A percentile compares a stretch with the other conserved stretches of the same genome.
Conservation (phyloP, 2,113 vertebrate genomes). For the Heloderma charlesbogerti region DNA sequence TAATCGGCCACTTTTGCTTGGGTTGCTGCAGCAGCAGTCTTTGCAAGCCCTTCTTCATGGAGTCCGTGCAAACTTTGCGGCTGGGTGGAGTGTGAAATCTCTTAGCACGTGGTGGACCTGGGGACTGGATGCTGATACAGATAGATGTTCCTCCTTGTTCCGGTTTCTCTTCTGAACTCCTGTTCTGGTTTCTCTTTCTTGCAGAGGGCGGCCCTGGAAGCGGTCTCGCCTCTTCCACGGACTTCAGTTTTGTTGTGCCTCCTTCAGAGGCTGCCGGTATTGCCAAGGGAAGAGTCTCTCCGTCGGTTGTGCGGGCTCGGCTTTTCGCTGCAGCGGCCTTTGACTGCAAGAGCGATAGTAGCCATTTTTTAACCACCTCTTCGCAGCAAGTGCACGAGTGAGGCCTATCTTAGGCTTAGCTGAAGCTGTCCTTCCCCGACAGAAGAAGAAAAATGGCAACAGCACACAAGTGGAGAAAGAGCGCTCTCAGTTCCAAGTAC, state of each 20-base stretch:
- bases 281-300: too few relatives aligned
- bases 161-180: neutral
- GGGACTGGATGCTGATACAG: neutral
- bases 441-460: neutral
- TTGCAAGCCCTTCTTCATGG: neutral
- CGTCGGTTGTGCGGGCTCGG: too few relatives aligned
- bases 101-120: neutral
- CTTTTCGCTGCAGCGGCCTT: neutral
- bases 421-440: neutral
- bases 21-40: neutral
- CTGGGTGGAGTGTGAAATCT: too few relatives aligned
- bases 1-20: neutral
- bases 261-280: neutral
- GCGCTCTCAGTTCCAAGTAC: fast-evolving
- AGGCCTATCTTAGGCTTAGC: neutral
- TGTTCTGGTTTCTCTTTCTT: neutral
- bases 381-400: too few relatives aligned
- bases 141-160: neutral
- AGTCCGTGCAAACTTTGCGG: neutral
- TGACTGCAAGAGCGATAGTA: too few relatives aligned
- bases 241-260: neutral
- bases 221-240: neutral
- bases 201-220: too few relatives aligned
- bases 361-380: neutral
- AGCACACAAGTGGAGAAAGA: neutral